Conservation (phyloP, 2,113 vertebrate genomes). For the Callithrix jacchus region DNA sequence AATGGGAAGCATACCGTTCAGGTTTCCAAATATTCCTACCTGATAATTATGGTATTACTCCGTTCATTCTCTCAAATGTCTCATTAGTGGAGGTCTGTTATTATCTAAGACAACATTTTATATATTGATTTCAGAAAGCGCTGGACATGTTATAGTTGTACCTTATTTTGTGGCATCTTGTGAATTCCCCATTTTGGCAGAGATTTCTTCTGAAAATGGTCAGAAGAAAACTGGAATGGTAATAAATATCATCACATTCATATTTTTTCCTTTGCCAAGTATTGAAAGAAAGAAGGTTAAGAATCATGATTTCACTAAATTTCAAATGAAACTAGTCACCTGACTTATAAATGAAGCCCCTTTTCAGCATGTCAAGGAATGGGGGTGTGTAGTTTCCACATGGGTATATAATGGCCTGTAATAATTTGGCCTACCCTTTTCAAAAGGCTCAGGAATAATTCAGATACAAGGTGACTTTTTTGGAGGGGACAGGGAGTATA, state of each 20-base stretch:
- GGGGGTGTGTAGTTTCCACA: too few species aligned
- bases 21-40: not conserved
- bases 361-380: fast-evolving
- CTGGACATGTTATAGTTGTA: not conserved
- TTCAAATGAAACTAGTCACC: not conserved
- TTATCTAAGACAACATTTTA: not conserved
- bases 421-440: not conserved
- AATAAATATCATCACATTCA: not conserved
- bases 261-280: not conserved
- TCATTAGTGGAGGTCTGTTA: not conserved
- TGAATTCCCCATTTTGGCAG: not conserved
- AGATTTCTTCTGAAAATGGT: not conserved
- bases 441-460: not conserved
- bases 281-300: not conserved
- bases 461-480: not conserved
- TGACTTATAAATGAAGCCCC: not conserved
- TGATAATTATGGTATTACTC: not conserved
- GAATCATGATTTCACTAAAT: not conserved
- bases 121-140: not conserved
- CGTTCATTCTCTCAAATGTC: not conserved
- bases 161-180: not conserved
- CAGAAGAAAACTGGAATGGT: not conserved
- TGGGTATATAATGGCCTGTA: not conserved
- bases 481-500: not conserved
- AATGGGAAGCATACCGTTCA: not conserved